These are phyloP conservation scores for Platichthys flesus DNA, from an alignment of 2,113 vertebrate genomes.

Conservation along the genomic window DNA sequence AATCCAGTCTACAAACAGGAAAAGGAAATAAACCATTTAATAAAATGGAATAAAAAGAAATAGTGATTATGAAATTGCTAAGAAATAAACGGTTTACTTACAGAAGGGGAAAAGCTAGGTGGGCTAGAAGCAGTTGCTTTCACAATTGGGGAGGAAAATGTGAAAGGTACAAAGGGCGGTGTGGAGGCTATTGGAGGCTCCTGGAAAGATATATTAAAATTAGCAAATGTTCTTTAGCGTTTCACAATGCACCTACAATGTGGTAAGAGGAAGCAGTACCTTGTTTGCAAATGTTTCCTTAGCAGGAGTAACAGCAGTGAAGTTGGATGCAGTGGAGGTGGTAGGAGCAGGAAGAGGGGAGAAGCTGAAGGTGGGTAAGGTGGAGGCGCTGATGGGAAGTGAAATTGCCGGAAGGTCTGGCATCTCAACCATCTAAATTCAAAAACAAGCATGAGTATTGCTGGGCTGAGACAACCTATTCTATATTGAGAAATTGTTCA, in stretches of 20 bases:
- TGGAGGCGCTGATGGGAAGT: constrained; percentile 87
- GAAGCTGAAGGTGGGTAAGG: constrained; percentile 91
- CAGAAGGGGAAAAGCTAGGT: constrained; percentile 87
- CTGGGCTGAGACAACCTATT: not conserved
- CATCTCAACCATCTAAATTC: constrained; percentile 80
- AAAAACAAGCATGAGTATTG: constrained; percentile 5
- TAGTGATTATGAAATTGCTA: not conserved
- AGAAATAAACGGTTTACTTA: constrained; percentile 78
- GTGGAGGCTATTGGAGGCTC: constrained; percentile 60
- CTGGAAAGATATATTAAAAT: constrained; percentile 48
- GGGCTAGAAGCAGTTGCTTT: constrained; percentile 92
- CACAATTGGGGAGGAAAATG: constrained; percentile 96
- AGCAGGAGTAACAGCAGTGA: constrained; percentile 57
- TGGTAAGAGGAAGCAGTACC: constrained; percentile 45
- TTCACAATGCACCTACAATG: not conserved
- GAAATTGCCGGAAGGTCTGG: constrained; percentile 88
- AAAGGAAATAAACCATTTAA: not conserved
- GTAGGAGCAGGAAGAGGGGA: constrained; percentile 74
- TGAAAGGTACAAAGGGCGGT: constrained; percentile 85
- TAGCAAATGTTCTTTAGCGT: not conserved
- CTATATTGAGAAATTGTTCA: not conserved
- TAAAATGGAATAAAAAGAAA: not conserved
- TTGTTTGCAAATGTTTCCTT: constrained; percentile 60
- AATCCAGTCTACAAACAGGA: constrained; percentile 85
- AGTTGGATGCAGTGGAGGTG: constrained; percentile 62